Percentiles rank a stretch among this genome's conserved stretches.
These are phyloP conservation scores for Cryptocheilus praepositus DNA, from an alignment of 2,888 invertebrate species.

Conservation along the genomic window DNA sequence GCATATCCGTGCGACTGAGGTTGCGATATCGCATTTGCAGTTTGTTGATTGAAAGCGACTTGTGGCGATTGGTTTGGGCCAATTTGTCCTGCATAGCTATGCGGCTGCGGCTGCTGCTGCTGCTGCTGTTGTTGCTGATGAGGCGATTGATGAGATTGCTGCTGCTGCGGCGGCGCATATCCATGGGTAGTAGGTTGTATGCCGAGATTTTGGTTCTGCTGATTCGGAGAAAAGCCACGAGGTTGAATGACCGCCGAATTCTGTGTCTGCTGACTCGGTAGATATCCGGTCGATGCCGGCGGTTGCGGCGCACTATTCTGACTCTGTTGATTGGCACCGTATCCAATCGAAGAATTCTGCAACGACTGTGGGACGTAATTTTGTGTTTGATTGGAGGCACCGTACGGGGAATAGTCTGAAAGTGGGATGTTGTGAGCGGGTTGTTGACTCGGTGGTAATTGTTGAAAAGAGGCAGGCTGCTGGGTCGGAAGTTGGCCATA, in stretches of 20 bases:
- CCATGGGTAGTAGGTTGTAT: constrained; percentile 48
- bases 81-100: constrained; percentile 45
- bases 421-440: constrained; percentile 56
- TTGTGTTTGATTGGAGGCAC: constrained; percentile 57
- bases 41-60: constrained; percentile 47
- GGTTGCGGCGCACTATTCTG: constrained; percentile 46
- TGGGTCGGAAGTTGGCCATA: constrained; percentile 65
- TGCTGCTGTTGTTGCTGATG: no score
- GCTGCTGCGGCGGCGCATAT: constrained; percentile 1
- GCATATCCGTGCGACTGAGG: constrained; percentile 48
- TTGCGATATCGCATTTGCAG: constrained; percentile 44
- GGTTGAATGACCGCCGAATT: constrained; percentile 40
- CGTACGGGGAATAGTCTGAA: constrained; percentile 63
- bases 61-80: constrained; percentile 45
- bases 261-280: constrained; percentile 52
- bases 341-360: constrained; percentile 56
- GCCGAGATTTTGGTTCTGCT: constrained; percentile 45
- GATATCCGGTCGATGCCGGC: constrained; percentile 40
- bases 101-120: constrained; percentile 24
- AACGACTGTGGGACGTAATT: constrained; percentile 54
- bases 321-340: constrained; percentile 51
- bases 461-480: constrained; percentile 58
- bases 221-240: constrained; percentile 48
- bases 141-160: neutral
- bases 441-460: constrained; percentile 61